Base-by-base conservation (phyloP, 2,888 invertebrate species). In the Limenitis camilla region DNA sequence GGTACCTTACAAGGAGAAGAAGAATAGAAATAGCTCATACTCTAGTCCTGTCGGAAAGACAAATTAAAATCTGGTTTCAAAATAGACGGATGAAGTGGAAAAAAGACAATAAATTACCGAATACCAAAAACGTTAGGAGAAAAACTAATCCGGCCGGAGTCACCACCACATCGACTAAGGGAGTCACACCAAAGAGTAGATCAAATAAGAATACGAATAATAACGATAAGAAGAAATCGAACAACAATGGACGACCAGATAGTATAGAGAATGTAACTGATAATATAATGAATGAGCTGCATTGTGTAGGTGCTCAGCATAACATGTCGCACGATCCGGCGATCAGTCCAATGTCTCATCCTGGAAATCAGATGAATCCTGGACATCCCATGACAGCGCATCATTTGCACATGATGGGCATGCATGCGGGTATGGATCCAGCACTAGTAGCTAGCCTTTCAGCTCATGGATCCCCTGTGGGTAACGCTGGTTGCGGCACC, bases 1-100 rank as follows among this genome's bases (percentile, higher is more conserved):
- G 96, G 74, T 98, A 98, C 89, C 90, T 98, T 80, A 97, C 98
- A 56, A 91, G 98, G 67, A 91, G 98, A 78, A 90, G 98, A 87
- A 90, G 98, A 77, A 97, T 98, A 85, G 98, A 98, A 89, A 98
- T 98, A 78, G 98, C 98, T 40, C 98, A 98, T 85, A 94, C 96
- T 67, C 91, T 98, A 79, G 95, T 96, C 77, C 90, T 98, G 68
- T 96, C 96, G 91, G 95, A 95, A 70, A 83, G 94, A 55, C 95
- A 96, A 78, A 93, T 95, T 49, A 95, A 95, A 83, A 94, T 95
- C 50, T 95, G 95, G 95, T 95, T 95, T 71, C 95, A 95, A 70
- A 95, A 95, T 70, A 88, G 94, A 44, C 83, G 94, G 11, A 95
- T 95, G 94, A 93, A 93, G 63, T 88, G 87, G 81, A 93, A 93